Percentiles rank a stretch among this genome's conserved stretches.
Evolutionary conservation across 1,140 invertebrate species (phyloP).

Genomic region (Pogonomyrmex californicus): DNA sequence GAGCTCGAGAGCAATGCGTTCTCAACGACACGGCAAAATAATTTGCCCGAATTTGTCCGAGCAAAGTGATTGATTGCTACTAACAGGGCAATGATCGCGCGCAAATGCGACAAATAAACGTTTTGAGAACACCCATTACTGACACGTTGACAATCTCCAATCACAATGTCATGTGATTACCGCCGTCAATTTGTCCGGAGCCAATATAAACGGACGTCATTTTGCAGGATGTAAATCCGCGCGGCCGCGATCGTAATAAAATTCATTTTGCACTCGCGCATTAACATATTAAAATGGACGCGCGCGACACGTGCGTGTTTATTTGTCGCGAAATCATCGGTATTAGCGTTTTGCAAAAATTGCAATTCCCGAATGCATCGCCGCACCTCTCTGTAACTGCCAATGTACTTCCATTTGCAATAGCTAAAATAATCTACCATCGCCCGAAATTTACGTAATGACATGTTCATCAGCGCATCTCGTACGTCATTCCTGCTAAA

Average conservation of each 20-base stretch:
- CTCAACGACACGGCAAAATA: slow-evolving; percentile 4
- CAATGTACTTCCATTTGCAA: slow-evolving; percentile 14
- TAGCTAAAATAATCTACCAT: slow-evolving; percentile 28
- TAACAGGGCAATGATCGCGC: slow-evolving; percentile 23
- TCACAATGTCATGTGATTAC: slow-evolving; percentile 51
- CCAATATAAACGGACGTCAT: slow-evolving; percentile 41
- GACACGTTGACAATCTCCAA: slow-evolving; percentile 39
- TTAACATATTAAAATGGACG: slow-evolving; percentile 24
- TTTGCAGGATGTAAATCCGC: background rate
- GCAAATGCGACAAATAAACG: slow-evolving; percentile 53
- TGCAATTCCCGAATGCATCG: slow-evolving; percentile 4
- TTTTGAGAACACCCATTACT: slow-evolving; percentile 30
- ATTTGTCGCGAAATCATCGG: background rate
- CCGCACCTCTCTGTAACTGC: background rate
- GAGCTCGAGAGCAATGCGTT: background rate
- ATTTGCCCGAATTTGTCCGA: slow-evolving; percentile 1
- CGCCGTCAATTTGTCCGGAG: slow-evolving; percentile 29
- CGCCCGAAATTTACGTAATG: slow-evolving; percentile 23
- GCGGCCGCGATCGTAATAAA: background rate
- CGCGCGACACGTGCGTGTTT: background rate
- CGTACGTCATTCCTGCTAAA: background rate
- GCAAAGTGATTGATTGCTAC: slow-evolving; percentile 32
- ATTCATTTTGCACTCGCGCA: slow-evolving; percentile 17
- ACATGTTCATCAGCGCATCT: slow-evolving; percentile 43
- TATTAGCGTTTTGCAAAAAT: slow-evolving; percentile 31